These are phyloP conservation scores for Scomberomorus guttatus DNA, from an alignment of 2,797 vertebrate genomes.

Conservation along the genomic window DNA sequence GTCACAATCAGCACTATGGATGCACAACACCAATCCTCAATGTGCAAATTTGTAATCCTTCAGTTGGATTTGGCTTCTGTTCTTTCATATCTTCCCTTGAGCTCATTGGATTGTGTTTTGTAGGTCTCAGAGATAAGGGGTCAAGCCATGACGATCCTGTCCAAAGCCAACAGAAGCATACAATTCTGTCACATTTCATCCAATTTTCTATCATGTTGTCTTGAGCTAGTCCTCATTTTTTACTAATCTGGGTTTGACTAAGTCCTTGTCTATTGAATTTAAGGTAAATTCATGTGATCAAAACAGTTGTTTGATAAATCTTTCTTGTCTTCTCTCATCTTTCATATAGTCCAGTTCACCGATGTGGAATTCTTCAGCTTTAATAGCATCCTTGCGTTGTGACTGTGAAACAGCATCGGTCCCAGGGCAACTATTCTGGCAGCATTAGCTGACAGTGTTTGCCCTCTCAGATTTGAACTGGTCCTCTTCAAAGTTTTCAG, in stretches of 20 bases:
- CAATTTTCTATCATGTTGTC: slow-evolving; percentile 2
- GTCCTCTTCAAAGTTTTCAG: slow-evolving; percentile 23
- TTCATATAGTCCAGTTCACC: slow-evolving; percentile 19
- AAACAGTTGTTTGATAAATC: background rate
- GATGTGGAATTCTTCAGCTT: background rate
- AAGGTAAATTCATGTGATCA: background rate
- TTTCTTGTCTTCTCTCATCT: slow-evolving; percentile 8
- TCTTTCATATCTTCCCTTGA: background rate
- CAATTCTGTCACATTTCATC: background rate
- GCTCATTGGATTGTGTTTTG: background rate
- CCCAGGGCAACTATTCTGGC: background rate
- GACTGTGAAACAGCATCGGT: background rate
- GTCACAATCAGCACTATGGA: background rate
- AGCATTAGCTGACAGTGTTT: background rate
- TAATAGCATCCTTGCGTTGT: background rate
- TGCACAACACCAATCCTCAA: background rate
- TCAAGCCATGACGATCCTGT: background rate
- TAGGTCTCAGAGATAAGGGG: background rate
- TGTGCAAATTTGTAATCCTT: slow-evolving; percentile 27
- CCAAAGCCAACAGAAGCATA: background rate
- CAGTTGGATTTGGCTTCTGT: slow-evolving; percentile 7
- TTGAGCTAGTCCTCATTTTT: slow-evolving; percentile 21
- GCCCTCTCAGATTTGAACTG: background rate
- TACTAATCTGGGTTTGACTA: background rate
- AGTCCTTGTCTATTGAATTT: background rate